Percentiles rank a stretch among this genome's conserved stretches.
These are phyloP conservation scores for Aulostomus chinensis DNA, from an alignment of 2,797 vertebrate genomes.

Conservation along the genomic window DNA sequence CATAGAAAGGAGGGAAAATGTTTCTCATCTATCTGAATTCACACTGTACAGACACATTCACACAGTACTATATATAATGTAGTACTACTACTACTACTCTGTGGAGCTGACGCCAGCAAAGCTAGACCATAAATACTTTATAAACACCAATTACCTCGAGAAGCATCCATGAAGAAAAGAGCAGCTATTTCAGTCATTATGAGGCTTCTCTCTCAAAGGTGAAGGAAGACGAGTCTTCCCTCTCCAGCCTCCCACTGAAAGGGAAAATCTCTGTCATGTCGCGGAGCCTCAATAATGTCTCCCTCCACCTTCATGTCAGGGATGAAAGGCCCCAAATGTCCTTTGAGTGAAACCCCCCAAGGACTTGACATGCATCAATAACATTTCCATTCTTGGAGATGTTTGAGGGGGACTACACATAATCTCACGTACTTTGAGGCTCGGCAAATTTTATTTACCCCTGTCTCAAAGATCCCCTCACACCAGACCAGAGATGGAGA, in stretches of 20 bases:
- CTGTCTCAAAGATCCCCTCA: slow-evolving; percentile 46
- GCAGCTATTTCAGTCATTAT: slow-evolving; percentile 68
- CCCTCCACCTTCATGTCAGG: slow-evolving; percentile 76
- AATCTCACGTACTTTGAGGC: slow-evolving; percentile 62
- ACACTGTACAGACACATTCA: no score
- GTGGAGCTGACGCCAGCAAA: slow-evolving; percentile 57
- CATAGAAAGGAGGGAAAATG: no score
- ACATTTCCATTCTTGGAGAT: slow-evolving; percentile 74
- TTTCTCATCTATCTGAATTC: no score
- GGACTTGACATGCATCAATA: slow-evolving; percentile 78
- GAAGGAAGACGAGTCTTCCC: slow-evolving; percentile 51
- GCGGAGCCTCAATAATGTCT: slow-evolving; percentile 70
- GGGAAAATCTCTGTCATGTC: slow-evolving; percentile 66
- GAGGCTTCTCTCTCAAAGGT: slow-evolving; percentile 56
- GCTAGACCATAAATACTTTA: slow-evolving; percentile 76
- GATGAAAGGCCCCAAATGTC: slow-evolving; percentile 75
- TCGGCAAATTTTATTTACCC: slow-evolving; percentile 48
- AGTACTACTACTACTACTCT: slow-evolving; percentile 18
- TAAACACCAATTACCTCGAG: slow-evolving; percentile 73
- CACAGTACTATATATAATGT: no score
- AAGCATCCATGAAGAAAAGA: slow-evolving; percentile 57
- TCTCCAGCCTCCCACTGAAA: slow-evolving; percentile 67
- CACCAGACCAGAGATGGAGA: slow-evolving; percentile 39
- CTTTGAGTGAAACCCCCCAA: slow-evolving; percentile 75
- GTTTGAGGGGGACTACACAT: slow-evolving; percentile 65